These are phyloP conservation scores for Trichopoda pennipes DNA, from an alignment of 2,888 invertebrate genomes.

Conservation along the genomic window DNA sequence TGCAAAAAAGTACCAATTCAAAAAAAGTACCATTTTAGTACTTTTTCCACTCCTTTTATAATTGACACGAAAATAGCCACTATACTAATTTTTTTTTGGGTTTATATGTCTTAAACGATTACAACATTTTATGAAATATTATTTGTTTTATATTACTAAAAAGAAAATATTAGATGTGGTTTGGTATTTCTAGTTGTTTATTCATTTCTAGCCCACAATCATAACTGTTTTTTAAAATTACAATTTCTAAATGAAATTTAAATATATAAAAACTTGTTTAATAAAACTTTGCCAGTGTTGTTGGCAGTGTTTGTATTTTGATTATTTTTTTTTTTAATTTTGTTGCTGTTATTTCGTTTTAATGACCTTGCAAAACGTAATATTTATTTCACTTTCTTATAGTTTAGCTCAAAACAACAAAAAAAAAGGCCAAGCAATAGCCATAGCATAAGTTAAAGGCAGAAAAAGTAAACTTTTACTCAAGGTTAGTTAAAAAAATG, in stretches of 20 bases:
- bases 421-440: constrained; percentile 22
- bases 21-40: too few species aligned
- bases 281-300: constrained; percentile 19
- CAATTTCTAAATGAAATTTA: constrained; percentile 34
- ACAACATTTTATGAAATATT: too few species aligned
- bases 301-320: background rate
- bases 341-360: constrained; percentile 16
- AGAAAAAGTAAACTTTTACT: constrained; percentile 30
- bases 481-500: constrained; percentile 20
- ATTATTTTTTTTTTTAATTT: background rate
- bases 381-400: constrained; percentile 54
- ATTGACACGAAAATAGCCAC: too few species aligned
- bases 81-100: too few species aligned
- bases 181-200: background rate
- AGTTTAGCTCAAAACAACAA: background rate
- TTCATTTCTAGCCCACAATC: constrained; percentile 21
- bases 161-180: background rate
- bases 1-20: too few species aligned
- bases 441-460: too few species aligned
- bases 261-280: constrained; percentile 41
- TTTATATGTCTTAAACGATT: too few species aligned
- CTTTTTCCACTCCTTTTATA: too few species aligned
- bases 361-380: constrained; percentile 55
- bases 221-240: constrained; percentile 38
- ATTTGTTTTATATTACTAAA: too few species aligned